A percentile compares a stretch with the other conserved stretches of the same genome.
phyloP scores from a whole-genome alignment of 2,113 vertebrate species.

The Tylochromis polylepis region DNA sequence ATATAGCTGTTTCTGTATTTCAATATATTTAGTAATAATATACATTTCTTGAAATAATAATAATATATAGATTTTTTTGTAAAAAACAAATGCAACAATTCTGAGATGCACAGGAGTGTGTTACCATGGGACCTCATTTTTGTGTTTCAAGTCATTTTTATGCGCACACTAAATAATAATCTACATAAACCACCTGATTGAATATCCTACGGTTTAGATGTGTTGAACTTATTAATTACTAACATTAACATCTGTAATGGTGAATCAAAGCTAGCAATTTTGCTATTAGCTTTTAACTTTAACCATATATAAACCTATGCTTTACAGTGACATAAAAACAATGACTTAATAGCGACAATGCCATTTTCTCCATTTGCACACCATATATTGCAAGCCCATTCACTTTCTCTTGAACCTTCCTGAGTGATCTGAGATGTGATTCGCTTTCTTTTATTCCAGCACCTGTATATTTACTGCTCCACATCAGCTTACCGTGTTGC shows the following conservation, averaged over 20 bases:
- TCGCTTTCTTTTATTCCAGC: neutral
- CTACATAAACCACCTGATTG: neutral
- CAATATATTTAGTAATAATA: too few species aligned
- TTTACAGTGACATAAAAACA: neutral
- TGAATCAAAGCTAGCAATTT: neutral
- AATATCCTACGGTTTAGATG: neutral
- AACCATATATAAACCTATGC: neutral
- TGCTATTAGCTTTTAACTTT: neutral
- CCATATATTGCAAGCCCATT: neutral
- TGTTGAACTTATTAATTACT: neutral
- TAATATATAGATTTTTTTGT: too few species aligned
- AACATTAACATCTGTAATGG: neutral
- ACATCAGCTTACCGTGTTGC: constrained; percentile 29
- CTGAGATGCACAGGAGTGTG: too few species aligned
- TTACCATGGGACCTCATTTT: too few species aligned
- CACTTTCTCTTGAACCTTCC: neutral
- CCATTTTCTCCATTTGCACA: neutral
- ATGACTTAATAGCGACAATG: neutral
- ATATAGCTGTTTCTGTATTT: neutral
- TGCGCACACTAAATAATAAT: neutral
- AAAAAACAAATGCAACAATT: too few species aligned
- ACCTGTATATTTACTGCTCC: neutral
- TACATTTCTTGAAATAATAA: too few species aligned
- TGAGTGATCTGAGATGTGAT: neutral
- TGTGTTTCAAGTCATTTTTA: neutral